Evolutionary conservation across 1,140 invertebrate species (phyloP), one percentile per base, ranked within the genome.

Genomic region (Augochlora pura): DNA sequence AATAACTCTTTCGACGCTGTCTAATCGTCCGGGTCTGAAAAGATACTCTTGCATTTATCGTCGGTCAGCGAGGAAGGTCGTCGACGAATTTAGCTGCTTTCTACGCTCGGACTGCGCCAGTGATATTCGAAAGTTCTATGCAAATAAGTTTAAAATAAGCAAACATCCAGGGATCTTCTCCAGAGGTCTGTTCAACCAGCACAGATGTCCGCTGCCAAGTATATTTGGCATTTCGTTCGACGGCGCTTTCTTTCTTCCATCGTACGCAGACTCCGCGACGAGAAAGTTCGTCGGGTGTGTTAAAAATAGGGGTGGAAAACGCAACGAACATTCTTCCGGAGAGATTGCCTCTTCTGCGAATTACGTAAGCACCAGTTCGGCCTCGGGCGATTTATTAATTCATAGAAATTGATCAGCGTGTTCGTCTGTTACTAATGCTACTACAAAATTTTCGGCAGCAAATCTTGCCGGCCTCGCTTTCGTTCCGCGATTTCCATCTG

Each of bases 71-170:
- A 27, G 38, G 70, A 79, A 79, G 42, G 71, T 49, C 18, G 49
- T 38, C 52, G 21, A 57, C 23, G 60, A 71, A 49, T 66, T 57
- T 81, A 81, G 76, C 82, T 57, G 83, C 74, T 85, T 85, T 85
- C 84, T 85, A 85, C 66, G 54, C 66, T 39, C 60, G 25, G 18
- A n/a, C 8, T 54, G 67, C 49, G 52, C 46, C 66, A 25, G 80
- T 63, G 65, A 70, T 12, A 46, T 85, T 86, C 83, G 84, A 86
- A 86, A 86, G 84, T 86, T 79, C 54, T 79, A 86, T 85, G 83
- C 62, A 85, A 86, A 85, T 79, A 82, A 54, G 67, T 62, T 4
- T 32, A 4, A 32, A 32, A 32, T 32, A 32, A 32, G 32, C 32
- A 65, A 83, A 73, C 63, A 75, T 71, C 73, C 8, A 49, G 46